These are phyloP conservation scores for Gasterosteus nipponicus DNA, from an alignment of 2,113 vertebrate species.

Conservation along the genomic window DNA sequence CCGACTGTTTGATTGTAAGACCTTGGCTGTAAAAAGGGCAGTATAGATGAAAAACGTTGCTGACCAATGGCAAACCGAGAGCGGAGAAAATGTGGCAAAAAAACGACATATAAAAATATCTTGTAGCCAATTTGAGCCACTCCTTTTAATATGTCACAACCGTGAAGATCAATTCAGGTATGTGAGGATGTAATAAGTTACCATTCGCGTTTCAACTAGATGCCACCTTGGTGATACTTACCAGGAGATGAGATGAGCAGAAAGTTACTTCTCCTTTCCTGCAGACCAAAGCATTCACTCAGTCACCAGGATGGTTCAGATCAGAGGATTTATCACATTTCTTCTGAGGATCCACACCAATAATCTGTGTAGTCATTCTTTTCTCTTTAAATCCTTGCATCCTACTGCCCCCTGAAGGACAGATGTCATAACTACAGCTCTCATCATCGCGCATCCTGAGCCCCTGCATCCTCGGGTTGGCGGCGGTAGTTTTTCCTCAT, in stretches of 20 bases:
- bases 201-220: background rate
- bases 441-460: too few species aligned
- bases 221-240: background rate
- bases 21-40: conserved; percentile 11
- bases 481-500: background rate
- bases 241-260: background rate
- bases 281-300: background rate
- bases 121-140: background rate
- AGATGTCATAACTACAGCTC: background rate
- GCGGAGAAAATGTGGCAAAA: conserved; percentile 18
- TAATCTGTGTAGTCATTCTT: background rate
- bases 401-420: conserved; percentile 60
- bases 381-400: too few species aligned
- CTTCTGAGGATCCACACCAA: background rate
- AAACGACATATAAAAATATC: conserved; percentile 13
- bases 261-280: background rate
- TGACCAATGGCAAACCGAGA: conserved; percentile 30
- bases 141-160: background rate
- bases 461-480: background rate
- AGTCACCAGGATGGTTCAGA: background rate
- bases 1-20: conserved; percentile 20
- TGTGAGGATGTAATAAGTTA: background rate
- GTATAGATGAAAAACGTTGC: conserved; percentile 26
- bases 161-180: background rate
- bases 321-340: background rate